Conservation (phyloP, 2,888 invertebrate genomes). For the Tryphoninae sp. region DNA sequence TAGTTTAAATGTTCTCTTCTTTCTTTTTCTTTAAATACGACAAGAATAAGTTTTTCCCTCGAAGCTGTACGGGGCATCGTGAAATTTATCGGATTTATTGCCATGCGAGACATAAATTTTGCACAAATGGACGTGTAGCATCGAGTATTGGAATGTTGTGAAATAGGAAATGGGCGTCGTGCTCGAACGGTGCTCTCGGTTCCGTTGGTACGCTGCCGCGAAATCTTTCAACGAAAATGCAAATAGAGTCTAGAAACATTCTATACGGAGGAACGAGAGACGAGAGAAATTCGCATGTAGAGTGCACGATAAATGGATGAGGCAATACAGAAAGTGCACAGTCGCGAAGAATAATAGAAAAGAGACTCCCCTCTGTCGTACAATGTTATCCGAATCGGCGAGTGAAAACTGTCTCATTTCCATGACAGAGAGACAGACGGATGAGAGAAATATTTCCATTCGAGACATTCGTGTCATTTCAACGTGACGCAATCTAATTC, state of each 20-base stretch:
- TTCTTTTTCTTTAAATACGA: background rate
- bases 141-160: constrained; percentile 24
- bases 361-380: constrained; percentile 4
- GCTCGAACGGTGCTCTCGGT: constrained; percentile 13
- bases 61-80: background rate
- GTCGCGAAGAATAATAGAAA: constrained; percentile 28
- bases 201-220: constrained; percentile 3
- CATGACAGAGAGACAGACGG: constrained; percentile 53
- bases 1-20: background rate
- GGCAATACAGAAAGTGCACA: constrained; percentile 60
- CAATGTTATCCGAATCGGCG: constrained; percentile 49
- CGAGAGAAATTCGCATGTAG: constrained; percentile 16
- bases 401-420: constrained; percentile 57
- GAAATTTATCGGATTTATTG: constrained; percentile 5
- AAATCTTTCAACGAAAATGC: constrained; percentile 16
- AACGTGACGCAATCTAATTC: constrained; percentile 53
- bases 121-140: constrained; percentile 14
- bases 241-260: constrained; percentile 10
- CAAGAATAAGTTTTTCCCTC: constrained; percentile 8
- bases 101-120: constrained; percentile 12
- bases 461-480: constrained; percentile 14
- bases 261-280: constrained; percentile 8
- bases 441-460: background rate
- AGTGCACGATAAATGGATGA: constrained; percentile 61
- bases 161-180: constrained; percentile 9